phyloP scores from a whole-genome alignment of 2,113 vertebrate genomes.

The Serinus canaria region DNA sequence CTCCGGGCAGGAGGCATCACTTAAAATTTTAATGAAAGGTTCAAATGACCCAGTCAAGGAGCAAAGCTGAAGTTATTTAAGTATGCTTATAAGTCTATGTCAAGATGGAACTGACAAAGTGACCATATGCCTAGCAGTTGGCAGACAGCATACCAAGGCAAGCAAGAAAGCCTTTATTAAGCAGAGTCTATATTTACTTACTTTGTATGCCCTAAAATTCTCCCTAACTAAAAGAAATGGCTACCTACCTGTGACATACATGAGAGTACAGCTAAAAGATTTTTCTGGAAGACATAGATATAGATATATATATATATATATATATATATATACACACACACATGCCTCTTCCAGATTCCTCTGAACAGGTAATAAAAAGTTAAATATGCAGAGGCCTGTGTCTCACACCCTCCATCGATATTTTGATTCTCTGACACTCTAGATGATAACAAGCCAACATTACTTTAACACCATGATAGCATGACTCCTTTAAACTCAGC shows the following conservation, averaged over 20 bases:
- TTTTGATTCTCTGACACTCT: not conserved
- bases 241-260: not conserved
- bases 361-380: not conserved
- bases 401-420: not conserved
- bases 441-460: not conserved
- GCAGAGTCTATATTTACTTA: not conserved
- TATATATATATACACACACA: no score
- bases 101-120: conserved; percentile 28
- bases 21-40: conserved; percentile 7
- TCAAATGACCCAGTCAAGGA: not conserved
- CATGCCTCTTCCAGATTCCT: not conserved
- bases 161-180: conserved; percentile 25
- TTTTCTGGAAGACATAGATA: not conserved
- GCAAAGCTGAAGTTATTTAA: conserved; percentile 13
- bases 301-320: no score
- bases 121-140: conserved; percentile 3
- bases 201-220: not conserved
- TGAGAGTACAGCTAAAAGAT: not conserved
- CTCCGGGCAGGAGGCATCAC: not conserved
- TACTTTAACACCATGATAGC: not conserved
- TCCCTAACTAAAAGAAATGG: not conserved
- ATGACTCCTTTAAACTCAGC: not conserved
- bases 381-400: not conserved
- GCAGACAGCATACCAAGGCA: not conserved
- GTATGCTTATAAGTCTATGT: not conserved